A percentile compares a stretch with the other conserved stretches of the same genome.
These are phyloP conservation scores for Drosophila putrida DNA, from an alignment of 2,888 invertebrate species.

Conservation along the genomic window DNA sequence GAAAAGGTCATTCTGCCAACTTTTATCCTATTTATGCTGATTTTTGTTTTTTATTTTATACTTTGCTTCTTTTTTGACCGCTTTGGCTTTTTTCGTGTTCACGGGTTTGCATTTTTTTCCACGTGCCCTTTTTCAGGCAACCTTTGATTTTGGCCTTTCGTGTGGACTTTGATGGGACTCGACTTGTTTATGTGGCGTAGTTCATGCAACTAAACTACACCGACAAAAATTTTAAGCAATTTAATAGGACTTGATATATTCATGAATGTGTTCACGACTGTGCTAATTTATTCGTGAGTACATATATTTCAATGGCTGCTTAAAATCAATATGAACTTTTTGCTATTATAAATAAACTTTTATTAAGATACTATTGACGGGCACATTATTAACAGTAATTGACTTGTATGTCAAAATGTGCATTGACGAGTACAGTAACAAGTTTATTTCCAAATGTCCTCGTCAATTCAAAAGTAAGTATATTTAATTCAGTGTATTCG, in stretches of 20 bases:
- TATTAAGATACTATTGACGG: background rate
- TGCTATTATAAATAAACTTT: no score
- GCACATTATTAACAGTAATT: background rate
- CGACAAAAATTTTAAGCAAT: conserved; percentile 19
- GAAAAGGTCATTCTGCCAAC: conserved; percentile 80
- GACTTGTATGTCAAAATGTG: no score
- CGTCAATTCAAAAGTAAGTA: background rate
- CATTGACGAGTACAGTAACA: conserved; percentile 1
- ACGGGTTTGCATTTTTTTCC: conserved; percentile 35
- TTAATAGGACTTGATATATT: background rate
- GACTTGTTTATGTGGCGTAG: conserved; percentile 54
- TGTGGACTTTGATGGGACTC: conserved; percentile 53
- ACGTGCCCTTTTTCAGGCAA: conserved; percentile 40
- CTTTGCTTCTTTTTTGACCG: conserved; percentile 28
- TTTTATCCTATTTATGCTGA: conserved; percentile 71
- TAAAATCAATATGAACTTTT: background rate
- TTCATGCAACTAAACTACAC: conserved; percentile 58
- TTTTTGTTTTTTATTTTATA: conserved; percentile 40
- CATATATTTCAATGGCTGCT: background rate
- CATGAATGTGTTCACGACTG: background rate
- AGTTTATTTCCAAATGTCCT: background rate
- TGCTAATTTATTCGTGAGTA: background rate
- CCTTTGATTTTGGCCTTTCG: conserved; percentile 72
- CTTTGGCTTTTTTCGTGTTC: conserved; percentile 32
- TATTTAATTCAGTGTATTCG: background rate